Percentiles rank a stretch among this genome's conserved stretches.
Conservation (phyloP, 2,888 invertebrate species). For the Drosophila putrida region DNA sequence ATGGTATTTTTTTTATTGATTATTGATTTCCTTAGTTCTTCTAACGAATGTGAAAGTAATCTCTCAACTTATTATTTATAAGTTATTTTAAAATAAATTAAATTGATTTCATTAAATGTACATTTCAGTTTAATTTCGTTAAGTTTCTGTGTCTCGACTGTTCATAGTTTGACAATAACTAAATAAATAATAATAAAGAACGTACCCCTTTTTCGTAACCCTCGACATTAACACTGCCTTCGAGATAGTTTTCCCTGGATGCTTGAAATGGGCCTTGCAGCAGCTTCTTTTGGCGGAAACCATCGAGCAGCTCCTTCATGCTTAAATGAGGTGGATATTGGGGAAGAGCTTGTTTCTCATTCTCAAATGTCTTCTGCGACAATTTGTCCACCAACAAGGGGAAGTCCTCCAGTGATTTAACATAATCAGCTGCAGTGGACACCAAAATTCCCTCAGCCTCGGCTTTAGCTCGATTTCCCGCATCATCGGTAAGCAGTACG, state of each 20-base stretch:
- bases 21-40: too few species aligned
- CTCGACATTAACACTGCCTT: constrained; percentile 94
- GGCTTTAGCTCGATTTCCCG: constrained; percentile 91
- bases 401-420: constrained; percentile 89
- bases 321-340: constrained; percentile 94
- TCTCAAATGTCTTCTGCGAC: constrained; percentile 88
- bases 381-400: constrained; percentile 93
- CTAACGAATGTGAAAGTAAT: too few species aligned
- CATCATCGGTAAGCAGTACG: constrained; percentile 94
- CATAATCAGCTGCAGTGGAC: constrained; percentile 90
- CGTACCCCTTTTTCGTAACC: constrained; percentile 92
- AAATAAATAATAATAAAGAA: constrained; percentile 34
- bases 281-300: constrained; percentile 91
- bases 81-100: constrained; percentile 14
- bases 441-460: constrained; percentile 89
- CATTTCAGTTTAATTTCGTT: too few species aligned
- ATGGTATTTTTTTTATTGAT: too few species aligned
- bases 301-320: constrained; percentile 91
- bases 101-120: neutral
- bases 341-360: constrained; percentile 88
- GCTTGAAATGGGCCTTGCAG: constrained; percentile 94
- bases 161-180: too few species aligned
- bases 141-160: too few species aligned
- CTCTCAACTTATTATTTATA: too few species aligned
- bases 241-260: constrained; percentile 96